These are phyloP conservation scores for Paelopatides confundens DNA, from an alignment of 53 echinoderm and acorn worm species.

Conservation along the genomic window DNA sequence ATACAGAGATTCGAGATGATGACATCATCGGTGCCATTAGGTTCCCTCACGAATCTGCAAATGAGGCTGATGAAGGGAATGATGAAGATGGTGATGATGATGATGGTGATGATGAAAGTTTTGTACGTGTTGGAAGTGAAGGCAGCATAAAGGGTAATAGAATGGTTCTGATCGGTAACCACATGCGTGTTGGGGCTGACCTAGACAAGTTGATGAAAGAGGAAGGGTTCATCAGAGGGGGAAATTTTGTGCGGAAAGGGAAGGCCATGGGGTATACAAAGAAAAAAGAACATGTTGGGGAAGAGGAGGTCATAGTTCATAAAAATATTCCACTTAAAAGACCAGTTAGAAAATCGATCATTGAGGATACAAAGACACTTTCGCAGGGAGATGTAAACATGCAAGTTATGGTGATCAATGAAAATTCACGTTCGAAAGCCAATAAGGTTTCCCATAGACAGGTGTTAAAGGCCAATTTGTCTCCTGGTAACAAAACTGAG, in stretches of 20 bases:
- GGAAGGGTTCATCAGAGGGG: slow-evolving; percentile 32
- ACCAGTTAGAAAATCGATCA: background rate
- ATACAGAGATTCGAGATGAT: background rate
- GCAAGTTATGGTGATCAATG: slow-evolving; percentile 17
- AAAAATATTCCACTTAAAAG: background rate
- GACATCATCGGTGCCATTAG: background rate
- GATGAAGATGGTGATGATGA: background rate
- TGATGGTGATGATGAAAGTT: background rate
- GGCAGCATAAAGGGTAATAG: background rate
- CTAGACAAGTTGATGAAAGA: slow-evolving; percentile 10
- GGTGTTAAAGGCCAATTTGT: background rate
- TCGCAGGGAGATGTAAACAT: background rate
- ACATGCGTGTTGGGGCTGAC: background rate
- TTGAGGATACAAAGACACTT: background rate
- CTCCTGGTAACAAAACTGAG: background rate
- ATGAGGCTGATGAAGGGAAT: background rate
- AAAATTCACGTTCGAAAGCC: background rate
- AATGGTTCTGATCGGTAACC: background rate
- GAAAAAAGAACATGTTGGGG: background rate
- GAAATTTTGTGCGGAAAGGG: background rate
- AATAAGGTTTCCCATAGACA: background rate
- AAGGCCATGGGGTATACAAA: background rate
- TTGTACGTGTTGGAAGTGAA: background rate
- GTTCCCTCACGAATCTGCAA: slow-evolving; percentile 2
- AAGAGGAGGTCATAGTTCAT: background rate